A percentile compares a stretch with the other conserved stretches of the same genome.
phyloP scores from a whole-genome alignment of 35 echinoderm and acorn worm genomes.

The Ptychodera flava region DNA sequence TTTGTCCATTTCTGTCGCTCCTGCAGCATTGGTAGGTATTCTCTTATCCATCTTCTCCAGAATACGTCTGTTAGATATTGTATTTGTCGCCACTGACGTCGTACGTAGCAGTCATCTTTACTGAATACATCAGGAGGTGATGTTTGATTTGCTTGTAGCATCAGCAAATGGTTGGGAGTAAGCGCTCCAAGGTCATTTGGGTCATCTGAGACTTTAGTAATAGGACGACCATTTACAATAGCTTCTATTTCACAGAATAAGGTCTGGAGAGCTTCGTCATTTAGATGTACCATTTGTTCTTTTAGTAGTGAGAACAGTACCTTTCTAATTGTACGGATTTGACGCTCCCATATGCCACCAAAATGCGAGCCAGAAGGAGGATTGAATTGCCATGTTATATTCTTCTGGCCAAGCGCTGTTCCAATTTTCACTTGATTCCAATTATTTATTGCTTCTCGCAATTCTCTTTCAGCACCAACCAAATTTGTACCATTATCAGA shows the following conservation, averaged over 20 bases:
- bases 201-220: slow-evolving; percentile 32
- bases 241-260: slow-evolving; percentile 46
- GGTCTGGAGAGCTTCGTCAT: slow-evolving; percentile 45
- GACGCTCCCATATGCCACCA: slow-evolving; percentile 19
- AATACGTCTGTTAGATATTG: slow-evolving; percentile 46
- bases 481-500: slow-evolving; percentile 4
- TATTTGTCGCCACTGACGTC: slow-evolving; percentile 34
- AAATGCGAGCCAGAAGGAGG: too few species aligned
- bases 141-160: not conserved
- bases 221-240: slow-evolving; percentile 34
- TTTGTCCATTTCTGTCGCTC: slow-evolving; percentile 40
- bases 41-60: slow-evolving; percentile 36
- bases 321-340: slow-evolving; percentile 2
- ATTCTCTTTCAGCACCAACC: slow-evolving; percentile 6
- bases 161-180: slow-evolving; percentile 26
- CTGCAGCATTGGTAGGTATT: slow-evolving; percentile 45
- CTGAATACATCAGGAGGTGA: slow-evolving; percentile 3
- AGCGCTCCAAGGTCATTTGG: slow-evolving; percentile 12
- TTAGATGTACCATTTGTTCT: slow-evolving; percentile 15
- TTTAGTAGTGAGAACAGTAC: not conserved
- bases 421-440: slow-evolving; percentile 8
- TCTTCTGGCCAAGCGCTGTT: not conserved
- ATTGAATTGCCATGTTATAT: slow-evolving; percentile 27
- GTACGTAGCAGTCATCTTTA: not conserved
- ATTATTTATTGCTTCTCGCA: slow-evolving; percentile 7